Evolutionary conservation across 2,797 vertebrate genomes (phyloP).

Genomic region (Xyrichtys novacula): DNA sequence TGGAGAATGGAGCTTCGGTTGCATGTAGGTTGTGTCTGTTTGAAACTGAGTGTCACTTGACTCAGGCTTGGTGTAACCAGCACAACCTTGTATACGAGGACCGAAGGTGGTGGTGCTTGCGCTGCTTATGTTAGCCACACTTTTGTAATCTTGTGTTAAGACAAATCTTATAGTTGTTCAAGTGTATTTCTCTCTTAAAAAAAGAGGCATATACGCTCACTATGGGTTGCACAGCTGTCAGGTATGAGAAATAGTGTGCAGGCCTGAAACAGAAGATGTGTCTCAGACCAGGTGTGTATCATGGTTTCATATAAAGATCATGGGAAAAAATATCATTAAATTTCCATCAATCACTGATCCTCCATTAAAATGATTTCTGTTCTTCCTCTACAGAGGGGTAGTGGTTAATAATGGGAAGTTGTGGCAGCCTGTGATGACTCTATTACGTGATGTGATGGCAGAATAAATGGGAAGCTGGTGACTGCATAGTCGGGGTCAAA

Average conservation of each 20-base stretch:
- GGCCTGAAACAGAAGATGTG: neutral
- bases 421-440: slow-evolving; percentile 29
- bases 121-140: too few relatives aligned
- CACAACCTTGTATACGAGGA: too few relatives aligned
- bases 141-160: too few relatives aligned
- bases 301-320: neutral
- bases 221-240: neutral
- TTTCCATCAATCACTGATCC: slow-evolving; percentile 58
- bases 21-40: too few relatives aligned
- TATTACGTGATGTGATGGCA: slow-evolving; percentile 60
- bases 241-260: slow-evolving; percentile 36
- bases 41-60: too few relatives aligned
- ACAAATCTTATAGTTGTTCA: too few relatives aligned
- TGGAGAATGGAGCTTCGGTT: too few relatives aligned
- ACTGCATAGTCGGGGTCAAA: slow-evolving; percentile 46
- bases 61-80: too few relatives aligned
- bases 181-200: too few relatives aligned
- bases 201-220: too few relatives aligned
- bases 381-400: slow-evolving; percentile 17
- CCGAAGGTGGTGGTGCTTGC: too few relatives aligned
- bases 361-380: slow-evolving; percentile 23
- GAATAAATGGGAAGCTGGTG: slow-evolving; percentile 63
- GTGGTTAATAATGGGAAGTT: slow-evolving; percentile 37
- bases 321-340: slow-evolving; percentile 29
- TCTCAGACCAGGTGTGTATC: slow-evolving; percentile 40